Conservation (phyloP, 92 coral and sea anemone species). For the Galaxea fascicularis region DNA sequence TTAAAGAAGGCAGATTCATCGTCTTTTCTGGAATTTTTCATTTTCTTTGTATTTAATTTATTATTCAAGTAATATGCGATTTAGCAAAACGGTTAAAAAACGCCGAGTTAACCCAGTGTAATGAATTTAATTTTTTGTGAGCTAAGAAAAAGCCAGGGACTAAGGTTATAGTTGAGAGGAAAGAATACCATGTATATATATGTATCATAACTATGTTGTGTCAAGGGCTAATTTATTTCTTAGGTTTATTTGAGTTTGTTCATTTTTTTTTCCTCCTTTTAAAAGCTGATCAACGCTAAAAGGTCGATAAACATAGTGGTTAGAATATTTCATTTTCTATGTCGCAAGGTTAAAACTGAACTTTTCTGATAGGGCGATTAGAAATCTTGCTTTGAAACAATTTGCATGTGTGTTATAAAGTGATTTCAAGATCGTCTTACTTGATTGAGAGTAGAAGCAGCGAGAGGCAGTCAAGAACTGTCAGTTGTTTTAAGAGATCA, state of each 20-base stretch:
- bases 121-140: too few species aligned
- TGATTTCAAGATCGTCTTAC: not conserved
- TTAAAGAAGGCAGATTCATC: too few species aligned
- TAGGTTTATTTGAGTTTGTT: not conserved
- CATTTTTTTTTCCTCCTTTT: not conserved
- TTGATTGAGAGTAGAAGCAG: not conserved
- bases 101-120: too few species aligned
- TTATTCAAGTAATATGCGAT: too few species aligned
- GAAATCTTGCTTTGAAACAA: slow-evolving; percentile 36
- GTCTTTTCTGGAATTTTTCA: too few species aligned
- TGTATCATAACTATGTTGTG: not conserved
- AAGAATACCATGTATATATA: not conserved
- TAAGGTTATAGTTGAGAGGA: not conserved
- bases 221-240: not conserved
- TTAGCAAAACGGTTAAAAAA: too few species aligned
- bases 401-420: slow-evolving; percentile 8
- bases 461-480: not conserved
- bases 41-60: too few species aligned
- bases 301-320: slow-evolving; percentile 33
- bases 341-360: slow-evolving; percentile 40
- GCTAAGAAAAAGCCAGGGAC: too few species aligned
- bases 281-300: slow-evolving; percentile 18
- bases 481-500: not conserved
- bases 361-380: slow-evolving; percentile 30
- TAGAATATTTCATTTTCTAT: slow-evolving; percentile 37